Evolutionary conservation across 2,797 vertebrate genomes (phyloP).

Genomic region (Eurystomus glaucurus): DNA sequence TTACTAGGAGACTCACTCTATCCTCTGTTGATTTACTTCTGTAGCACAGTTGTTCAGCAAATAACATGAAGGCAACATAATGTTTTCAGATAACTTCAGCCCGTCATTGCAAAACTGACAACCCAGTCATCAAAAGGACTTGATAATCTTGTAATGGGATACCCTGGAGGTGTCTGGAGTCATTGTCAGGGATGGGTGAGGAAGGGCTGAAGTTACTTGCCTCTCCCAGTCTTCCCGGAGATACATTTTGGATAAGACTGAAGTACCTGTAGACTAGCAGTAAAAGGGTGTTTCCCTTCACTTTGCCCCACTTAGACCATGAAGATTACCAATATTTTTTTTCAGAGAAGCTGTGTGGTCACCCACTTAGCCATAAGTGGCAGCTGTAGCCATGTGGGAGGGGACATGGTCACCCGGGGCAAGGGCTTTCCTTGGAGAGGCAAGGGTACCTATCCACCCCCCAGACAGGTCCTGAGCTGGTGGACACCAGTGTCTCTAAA

Average conservation of each 20-base stretch:
- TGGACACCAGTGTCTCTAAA: background rate
- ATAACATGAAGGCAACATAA: background rate
- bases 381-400: accelerated
- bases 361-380: background rate
- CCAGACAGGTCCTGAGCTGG: background rate
- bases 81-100: background rate
- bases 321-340: accelerated
- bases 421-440: background rate
- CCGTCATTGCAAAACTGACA: background rate
- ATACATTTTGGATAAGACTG: background rate
- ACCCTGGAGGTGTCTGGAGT: background rate
- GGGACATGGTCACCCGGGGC: accelerated
- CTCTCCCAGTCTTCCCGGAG: background rate
- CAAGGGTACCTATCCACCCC: background rate
- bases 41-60: background rate
- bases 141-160: background rate
- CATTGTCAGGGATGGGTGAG: background rate
- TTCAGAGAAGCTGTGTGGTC: background rate
- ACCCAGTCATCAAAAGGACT: background rate
- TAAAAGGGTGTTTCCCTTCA: background rate
- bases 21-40: background rate
- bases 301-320: background rate
- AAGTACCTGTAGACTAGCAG: background rate
- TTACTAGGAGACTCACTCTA: background rate
- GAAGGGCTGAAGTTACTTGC: background rate